A percentile compares a stretch with the other conserved stretches of the same genome.
Evolutionary conservation across 2,113 vertebrate species (phyloP).

Genomic region (Elaphurus davidianus): DNA sequence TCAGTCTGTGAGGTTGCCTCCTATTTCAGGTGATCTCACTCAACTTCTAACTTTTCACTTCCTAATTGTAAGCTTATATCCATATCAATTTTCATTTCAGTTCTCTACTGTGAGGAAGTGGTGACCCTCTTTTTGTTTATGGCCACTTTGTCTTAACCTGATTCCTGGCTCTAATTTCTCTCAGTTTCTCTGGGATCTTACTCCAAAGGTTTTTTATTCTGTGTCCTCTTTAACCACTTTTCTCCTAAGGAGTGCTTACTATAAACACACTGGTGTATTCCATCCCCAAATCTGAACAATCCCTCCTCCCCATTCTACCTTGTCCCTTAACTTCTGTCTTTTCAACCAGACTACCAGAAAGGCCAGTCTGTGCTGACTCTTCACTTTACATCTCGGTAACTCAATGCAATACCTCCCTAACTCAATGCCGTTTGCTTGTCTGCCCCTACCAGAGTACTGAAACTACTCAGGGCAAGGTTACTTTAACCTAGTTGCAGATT

Average conservation of each 20-base stretch:
- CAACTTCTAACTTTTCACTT: not conserved
- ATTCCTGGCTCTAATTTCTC: not conserved
- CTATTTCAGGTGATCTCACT: not conserved
- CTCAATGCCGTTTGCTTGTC: not conserved
- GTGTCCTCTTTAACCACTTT: constrained; percentile 4
- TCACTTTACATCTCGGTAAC: not conserved
- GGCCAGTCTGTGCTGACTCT: not conserved
- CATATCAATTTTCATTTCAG: not conserved
- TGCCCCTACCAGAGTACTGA: not conserved
- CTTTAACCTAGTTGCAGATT: not conserved
- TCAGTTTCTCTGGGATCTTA: not conserved
- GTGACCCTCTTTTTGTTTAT: not conserved
- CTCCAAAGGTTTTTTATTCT: not conserved
- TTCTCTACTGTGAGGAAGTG: not conserved
- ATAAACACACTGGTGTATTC: not conserved
- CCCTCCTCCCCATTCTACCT: not conserved
- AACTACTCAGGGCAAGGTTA: not conserved
- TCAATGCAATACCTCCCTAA: not conserved
- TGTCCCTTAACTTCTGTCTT: not conserved
- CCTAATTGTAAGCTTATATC: not conserved
- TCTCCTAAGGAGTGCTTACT: not conserved
- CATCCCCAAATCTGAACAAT: not conserved
- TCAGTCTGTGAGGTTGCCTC: not conserved
- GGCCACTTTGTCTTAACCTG: not conserved
- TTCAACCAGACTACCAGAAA: not conserved